Conservation (phyloP, 1,140 invertebrate genomes). For the Yoshiicerus persimilis region DNA sequence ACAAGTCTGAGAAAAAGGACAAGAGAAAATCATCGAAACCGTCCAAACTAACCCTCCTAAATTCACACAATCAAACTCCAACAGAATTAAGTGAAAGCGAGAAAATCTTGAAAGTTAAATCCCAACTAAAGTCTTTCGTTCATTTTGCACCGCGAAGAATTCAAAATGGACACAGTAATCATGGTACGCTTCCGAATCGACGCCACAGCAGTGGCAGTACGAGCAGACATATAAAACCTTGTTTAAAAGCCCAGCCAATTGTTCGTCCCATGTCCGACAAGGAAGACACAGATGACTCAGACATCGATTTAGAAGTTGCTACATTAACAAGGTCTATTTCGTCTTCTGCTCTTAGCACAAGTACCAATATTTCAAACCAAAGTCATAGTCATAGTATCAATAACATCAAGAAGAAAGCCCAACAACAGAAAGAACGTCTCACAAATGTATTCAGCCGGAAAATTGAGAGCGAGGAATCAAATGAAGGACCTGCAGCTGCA, state of each 20-base stretch:
- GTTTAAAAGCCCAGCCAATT: constrained; percentile 46
- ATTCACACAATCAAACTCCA: neutral
- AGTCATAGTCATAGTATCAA: neutral
- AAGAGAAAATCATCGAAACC: constrained; percentile 15
- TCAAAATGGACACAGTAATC: neutral
- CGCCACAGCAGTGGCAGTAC: neutral
- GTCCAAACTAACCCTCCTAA: constrained; percentile 29
- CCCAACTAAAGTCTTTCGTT: neutral
- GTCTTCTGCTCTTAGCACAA: neutral
- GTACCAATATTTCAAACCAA: neutral
- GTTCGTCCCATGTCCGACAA: constrained; percentile 9
- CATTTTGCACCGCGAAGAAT: neutral
- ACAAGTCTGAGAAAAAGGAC: constrained; percentile 20
- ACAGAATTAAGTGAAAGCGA: constrained; percentile 4
- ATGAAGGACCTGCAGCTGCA: neutral
- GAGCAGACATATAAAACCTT: constrained; percentile 40
- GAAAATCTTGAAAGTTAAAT: constrained; percentile 6
- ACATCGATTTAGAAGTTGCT: constrained; percentile 34
- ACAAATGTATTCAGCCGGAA: constrained; percentile 39
- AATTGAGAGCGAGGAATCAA: neutral
- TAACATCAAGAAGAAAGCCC: neutral
- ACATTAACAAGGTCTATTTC: constrained; percentile 1
- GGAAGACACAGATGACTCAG: neutral
- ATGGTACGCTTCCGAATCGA: neutral
- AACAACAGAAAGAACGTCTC: neutral